Evolutionary conservation across 2,888 invertebrate genomes (phyloP).

Genomic region (Drosophila rellima): DNA sequence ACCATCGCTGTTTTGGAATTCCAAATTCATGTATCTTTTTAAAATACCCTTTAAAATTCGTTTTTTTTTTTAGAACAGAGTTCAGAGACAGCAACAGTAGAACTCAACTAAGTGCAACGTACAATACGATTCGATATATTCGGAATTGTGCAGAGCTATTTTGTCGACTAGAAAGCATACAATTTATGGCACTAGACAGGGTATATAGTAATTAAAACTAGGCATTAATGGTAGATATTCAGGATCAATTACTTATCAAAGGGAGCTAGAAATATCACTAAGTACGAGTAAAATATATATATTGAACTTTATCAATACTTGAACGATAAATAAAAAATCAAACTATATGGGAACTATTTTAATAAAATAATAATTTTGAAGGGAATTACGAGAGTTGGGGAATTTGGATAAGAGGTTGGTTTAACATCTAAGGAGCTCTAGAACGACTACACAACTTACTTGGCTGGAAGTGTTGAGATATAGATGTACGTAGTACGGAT

Average conservation of each 20-base stretch:
- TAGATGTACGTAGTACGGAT: constrained; percentile 9
- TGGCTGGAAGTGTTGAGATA: constrained; percentile 31
- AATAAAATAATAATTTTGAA: background rate
- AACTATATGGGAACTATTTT: constrained; percentile 3
- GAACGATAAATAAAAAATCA: background rate
- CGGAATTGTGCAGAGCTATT: constrained; percentile 28
- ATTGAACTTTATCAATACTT: constrained; percentile 2
- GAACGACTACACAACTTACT: constrained; percentile 36
- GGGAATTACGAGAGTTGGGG: background rate
- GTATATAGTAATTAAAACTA: constrained; percentile 28
- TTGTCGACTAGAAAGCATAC: constrained; percentile 60
- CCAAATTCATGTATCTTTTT: constrained; percentile 68
- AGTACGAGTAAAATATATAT: too few species aligned
- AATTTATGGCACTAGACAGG: constrained; percentile 49
- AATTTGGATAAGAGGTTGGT: background rate
- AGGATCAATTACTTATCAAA: background rate
- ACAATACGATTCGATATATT: background rate
- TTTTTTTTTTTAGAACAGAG: constrained; percentile 15
- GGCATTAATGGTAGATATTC: background rate
- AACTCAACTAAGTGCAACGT: constrained; percentile 33
- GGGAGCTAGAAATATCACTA: background rate
- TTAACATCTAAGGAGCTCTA: constrained; percentile 2
- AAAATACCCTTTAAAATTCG: constrained; percentile 51
- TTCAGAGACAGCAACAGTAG: constrained; percentile 62
- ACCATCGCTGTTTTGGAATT: constrained; percentile 73